Conservation (phyloP, 2,888 invertebrate species). For the Pyrochroa serraticornis region DNA sequence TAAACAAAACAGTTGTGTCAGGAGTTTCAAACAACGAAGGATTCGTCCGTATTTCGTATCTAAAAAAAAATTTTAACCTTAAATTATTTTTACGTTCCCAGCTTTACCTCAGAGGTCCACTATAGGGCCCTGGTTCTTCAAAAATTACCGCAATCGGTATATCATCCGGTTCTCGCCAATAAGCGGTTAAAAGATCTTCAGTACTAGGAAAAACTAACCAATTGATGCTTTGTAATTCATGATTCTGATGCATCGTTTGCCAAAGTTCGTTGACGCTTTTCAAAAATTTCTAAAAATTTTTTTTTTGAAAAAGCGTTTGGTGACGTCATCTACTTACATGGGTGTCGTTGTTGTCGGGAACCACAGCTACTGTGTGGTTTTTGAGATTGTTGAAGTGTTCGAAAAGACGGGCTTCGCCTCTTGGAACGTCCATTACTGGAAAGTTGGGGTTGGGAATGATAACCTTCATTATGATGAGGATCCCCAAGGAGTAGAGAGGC, state of each 20-base stretch:
- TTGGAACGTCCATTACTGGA: conserved; percentile 70
- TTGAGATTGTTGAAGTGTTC: conserved; percentile 62
- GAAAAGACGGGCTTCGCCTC: conserved; percentile 63
- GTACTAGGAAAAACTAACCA: conserved; percentile 71
- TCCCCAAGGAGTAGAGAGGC: conserved; percentile 77
- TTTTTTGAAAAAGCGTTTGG: too few relatives aligned
- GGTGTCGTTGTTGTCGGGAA: conserved; percentile 67
- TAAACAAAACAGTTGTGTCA: conserved; percentile 68
- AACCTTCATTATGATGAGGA: conserved; percentile 76
- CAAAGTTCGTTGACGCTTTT: conserved; percentile 68
- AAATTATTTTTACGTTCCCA: too few relatives aligned
- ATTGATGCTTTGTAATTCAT: conserved; percentile 60
- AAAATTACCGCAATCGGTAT: conserved; percentile 78
- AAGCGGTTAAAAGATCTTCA: conserved; percentile 71
- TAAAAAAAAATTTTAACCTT: conserved; percentile 55
- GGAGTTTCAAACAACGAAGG: conserved; percentile 71
- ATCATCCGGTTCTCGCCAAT: conserved; percentile 68
- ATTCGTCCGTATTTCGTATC: conserved; percentile 77
- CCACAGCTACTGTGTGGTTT: conserved; percentile 72
- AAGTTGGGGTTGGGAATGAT: conserved; percentile 78
- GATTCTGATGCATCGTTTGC: conserved; percentile 56
- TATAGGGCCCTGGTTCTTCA: conserved; percentile 60
- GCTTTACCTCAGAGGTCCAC: conserved; percentile 64
- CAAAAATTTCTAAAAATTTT: conserved; percentile 65
- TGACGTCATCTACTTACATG: conserved; percentile 53